Evolutionary conservation across 1,140 invertebrate genomes (phyloP).

Genomic region (Pogonomyrmex barbatus): DNA sequence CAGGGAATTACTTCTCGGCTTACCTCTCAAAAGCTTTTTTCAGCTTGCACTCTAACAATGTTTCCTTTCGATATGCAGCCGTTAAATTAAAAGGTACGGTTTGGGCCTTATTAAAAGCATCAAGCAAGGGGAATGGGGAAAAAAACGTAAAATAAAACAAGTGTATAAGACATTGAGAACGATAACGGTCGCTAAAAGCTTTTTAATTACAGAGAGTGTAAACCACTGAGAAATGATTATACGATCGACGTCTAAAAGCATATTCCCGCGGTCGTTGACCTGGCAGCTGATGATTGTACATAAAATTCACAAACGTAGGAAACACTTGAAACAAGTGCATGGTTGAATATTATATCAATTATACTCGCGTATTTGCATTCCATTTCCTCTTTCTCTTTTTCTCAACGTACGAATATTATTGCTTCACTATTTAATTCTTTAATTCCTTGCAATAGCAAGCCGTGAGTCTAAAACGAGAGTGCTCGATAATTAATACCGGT

Average conservation of each 20-base stretch:
- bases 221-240: conserved; percentile 54
- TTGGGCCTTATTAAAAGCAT: conserved; percentile 40
- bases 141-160: conserved; percentile 32
- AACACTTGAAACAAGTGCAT: not conserved
- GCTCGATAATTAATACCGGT: not conserved
- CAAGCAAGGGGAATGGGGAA: conserved; percentile 4
- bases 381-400: not conserved
- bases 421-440: not conserved
- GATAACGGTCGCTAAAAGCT: conserved; percentile 56
- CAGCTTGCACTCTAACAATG: conserved; percentile 21
- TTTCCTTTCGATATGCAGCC: conserved; percentile 43
- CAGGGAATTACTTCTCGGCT: not conserved
- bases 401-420: not conserved
- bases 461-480: not conserved
- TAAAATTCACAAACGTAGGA: conserved; percentile 2
- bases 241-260: conserved; percentile 54
- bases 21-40: conserved; percentile 2
- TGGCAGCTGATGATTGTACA: not conserved
- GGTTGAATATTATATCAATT: not conserved
- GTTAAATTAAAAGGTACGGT: conserved; percentile 28
- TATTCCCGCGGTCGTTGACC: conserved; percentile 22
- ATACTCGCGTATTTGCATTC: not conserved
- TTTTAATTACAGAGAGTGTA: conserved; percentile 60
- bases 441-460: not conserved
- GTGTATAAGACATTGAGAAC: conserved; percentile 20